phyloP scores from a whole-genome alignment of 2,888 invertebrate species.

The Rhingia rostrata region DNA sequence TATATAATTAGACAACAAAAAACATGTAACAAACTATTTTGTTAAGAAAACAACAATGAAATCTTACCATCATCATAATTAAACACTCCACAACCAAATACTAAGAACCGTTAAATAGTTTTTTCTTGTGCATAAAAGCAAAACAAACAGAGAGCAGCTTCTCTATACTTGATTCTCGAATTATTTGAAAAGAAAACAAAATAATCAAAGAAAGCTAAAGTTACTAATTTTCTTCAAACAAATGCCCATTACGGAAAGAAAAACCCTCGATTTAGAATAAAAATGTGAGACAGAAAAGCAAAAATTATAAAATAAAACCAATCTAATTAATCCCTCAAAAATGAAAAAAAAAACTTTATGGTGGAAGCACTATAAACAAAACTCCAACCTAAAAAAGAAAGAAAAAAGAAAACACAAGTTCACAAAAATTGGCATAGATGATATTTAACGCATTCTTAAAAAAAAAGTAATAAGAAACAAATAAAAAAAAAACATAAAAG shows the following conservation, averaged over 20 bases:
- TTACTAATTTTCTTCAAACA: constrained; percentile 50
- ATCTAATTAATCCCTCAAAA: constrained; percentile 48
- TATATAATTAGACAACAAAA: constrained; percentile 70
- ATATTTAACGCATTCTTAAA: constrained; percentile 22
- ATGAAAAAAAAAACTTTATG: constrained; percentile 14
- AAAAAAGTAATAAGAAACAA: constrained; percentile 4
- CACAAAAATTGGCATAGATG: constrained; percentile 44
- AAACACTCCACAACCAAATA: constrained; percentile 61
- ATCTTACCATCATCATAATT: constrained; percentile 53
- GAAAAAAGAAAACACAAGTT: constrained; percentile 22
- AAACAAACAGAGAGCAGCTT: constrained; percentile 61
- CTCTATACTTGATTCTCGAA: constrained; percentile 57
- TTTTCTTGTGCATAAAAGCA: constrained; percentile 50
- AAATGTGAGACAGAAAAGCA: constrained; percentile 67
- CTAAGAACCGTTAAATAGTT: constrained; percentile 48
- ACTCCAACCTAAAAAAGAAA: constrained; percentile 6
- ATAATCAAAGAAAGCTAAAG: constrained; percentile 33
- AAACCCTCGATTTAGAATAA: constrained; percentile 66
- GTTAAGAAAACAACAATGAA: constrained; percentile 60
- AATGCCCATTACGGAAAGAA: constrained; percentile 51
- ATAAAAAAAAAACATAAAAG: constrained; percentile 3
- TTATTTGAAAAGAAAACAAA: constrained; percentile 34
- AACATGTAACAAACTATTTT: constrained; percentile 37
- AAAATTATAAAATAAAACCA: constrained; percentile 34
- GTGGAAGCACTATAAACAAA: neutral